These are phyloP conservation scores for Zonotrichia leucophrys DNA, from an alignment of 2,113 vertebrate genomes.

Conservation along the genomic window DNA sequence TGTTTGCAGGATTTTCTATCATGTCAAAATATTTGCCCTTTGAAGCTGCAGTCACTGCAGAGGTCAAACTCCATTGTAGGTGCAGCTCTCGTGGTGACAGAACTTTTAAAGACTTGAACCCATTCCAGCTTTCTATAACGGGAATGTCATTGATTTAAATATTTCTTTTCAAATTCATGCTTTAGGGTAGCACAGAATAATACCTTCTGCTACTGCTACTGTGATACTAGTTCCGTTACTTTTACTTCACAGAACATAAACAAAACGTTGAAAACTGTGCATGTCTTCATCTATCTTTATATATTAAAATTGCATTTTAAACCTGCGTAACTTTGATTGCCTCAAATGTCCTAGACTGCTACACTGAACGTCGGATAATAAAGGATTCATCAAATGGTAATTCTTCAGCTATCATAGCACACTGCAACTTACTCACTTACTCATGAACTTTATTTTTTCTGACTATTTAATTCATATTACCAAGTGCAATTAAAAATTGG, in stretches of 20 bases:
- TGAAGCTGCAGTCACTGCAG: not conserved
- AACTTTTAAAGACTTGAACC: not conserved
- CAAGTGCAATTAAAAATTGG: not conserved
- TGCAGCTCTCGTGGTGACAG: not conserved
- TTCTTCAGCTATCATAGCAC: not conserved
- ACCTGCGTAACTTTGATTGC: not conserved
- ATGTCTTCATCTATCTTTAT: not conserved
- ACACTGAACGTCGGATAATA: not conserved
- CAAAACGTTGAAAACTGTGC: not conserved
- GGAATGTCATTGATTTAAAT: not conserved
- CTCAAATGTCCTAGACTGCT: not conserved
- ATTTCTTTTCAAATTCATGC: not conserved
- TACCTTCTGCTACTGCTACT: not conserved
- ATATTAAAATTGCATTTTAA: not conserved
- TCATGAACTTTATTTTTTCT: not conserved
- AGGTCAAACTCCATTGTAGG: not conserved
- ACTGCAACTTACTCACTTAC: not conserved
- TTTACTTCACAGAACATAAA: not conserved
- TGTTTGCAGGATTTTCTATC: constrained; percentile 25
- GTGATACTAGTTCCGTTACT: not conserved
- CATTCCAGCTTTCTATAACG: not conserved
- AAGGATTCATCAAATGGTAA: not conserved
- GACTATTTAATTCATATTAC: not conserved
- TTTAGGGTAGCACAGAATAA: not conserved
- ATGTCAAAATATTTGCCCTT: not conserved